Percentiles rank a stretch among this genome's conserved stretches.
These are phyloP conservation scores for Drosophila yakuba DNA, from an alignment of 1,140 invertebrate species.

Conservation along the genomic window DNA sequence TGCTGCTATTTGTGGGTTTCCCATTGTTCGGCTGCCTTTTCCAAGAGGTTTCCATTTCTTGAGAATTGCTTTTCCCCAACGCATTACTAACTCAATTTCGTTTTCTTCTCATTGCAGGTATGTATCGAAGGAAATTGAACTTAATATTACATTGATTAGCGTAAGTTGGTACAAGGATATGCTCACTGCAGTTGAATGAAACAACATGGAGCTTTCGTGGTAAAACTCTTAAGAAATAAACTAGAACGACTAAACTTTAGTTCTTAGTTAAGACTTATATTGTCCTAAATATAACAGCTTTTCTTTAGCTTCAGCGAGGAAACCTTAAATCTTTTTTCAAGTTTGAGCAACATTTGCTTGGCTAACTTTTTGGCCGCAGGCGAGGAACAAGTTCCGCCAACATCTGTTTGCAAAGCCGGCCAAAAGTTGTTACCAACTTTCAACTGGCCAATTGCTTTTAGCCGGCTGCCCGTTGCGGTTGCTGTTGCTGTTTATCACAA, in stretches of 20 bases:
- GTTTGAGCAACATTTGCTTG: conserved; percentile 21
- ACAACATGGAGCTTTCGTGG: no score
- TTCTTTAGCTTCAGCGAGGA: not conserved
- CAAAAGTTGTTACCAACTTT: conserved; percentile 49
- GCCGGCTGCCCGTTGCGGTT: conserved; percentile 13
- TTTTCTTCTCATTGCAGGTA: conserved; percentile 56
- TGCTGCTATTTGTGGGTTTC: conserved; percentile 59
- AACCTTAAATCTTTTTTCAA: conserved; percentile 31
- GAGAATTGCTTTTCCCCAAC: conserved; percentile 5
- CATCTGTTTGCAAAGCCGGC: conserved; percentile 47
- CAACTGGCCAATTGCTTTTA: conserved; percentile 42
- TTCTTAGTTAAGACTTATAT: no score
- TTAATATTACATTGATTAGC: not conserved
- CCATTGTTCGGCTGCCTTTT: conserved; percentile 12
- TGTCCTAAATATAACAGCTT: not conserved
- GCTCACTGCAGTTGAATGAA: no score
- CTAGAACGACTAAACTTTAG: no score
- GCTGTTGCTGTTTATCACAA: conserved; percentile 57
- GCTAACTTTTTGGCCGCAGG: conserved; percentile 17
- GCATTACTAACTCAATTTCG: conserved; percentile 29
- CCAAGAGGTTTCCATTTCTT: conserved; percentile 40
- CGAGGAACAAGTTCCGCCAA: conserved; percentile 42
- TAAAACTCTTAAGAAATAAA: no score
- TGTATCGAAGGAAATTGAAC: conserved; percentile 18
- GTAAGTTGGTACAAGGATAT: conserved; percentile 12